These are phyloP conservation scores for Autographa pulchrina DNA, from an alignment of 2,888 invertebrate species.

Conservation along the genomic window DNA sequence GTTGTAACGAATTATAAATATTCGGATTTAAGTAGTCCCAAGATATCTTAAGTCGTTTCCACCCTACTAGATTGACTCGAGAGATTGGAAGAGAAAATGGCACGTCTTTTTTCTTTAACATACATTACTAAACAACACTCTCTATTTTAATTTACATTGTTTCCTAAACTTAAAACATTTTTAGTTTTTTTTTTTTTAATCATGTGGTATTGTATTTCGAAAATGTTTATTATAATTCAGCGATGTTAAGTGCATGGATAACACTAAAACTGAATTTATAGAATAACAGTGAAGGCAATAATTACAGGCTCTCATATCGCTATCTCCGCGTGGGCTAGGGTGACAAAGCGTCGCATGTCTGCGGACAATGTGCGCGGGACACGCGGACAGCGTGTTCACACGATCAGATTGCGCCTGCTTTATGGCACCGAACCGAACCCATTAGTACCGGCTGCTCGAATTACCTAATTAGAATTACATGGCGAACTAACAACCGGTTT, in stretches of 20 bases:
- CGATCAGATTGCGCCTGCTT: constrained; percentile 86
- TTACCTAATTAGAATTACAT: constrained; percentile 88
- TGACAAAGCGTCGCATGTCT: constrained; percentile 88
- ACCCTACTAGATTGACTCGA: constrained; percentile 7
- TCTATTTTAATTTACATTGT: not conserved
- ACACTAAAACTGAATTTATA: constrained; percentile 48
- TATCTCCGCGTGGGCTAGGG: constrained; percentile 78
- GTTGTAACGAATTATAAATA: not conserved
- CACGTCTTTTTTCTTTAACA: constrained; percentile 5
- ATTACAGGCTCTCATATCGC: constrained; percentile 59
- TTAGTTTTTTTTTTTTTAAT: not conserved
- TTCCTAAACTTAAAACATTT: not conserved
- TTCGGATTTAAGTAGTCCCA: not conserved
- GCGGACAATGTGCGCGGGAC: constrained; percentile 79
- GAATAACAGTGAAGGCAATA: constrained; percentile 57
- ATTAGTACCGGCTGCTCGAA: constrained; percentile 83
- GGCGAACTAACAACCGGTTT: constrained; percentile 74
- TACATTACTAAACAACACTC: constrained; percentile 1
- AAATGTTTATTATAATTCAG: not conserved
- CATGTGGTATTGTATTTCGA: not conserved
- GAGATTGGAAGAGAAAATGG: constrained; percentile 5
- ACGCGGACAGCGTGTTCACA: constrained; percentile 85
- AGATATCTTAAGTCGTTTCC: not conserved
- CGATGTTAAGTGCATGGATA: constrained; percentile 5
- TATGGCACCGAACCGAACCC: constrained; percentile 81